Evolutionary conservation across 1,140 invertebrate species (phyloP).

Genomic region (Lepidurus apus): DNA sequence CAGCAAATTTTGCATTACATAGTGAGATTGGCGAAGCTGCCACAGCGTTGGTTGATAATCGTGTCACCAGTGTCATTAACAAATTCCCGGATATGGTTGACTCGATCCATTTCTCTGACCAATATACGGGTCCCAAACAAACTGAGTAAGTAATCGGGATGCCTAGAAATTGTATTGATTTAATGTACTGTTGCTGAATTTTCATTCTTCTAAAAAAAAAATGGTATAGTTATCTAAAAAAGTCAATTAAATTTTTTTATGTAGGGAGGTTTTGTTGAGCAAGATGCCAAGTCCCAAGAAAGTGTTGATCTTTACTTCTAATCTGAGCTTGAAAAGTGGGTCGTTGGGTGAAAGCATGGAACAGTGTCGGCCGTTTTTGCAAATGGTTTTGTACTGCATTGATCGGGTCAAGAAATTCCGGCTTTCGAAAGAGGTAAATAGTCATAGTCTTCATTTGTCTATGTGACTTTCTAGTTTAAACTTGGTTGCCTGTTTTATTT

Average conservation of each 20-base stretch:
- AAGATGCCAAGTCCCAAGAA: constrained; percentile 67
- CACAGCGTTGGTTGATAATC: constrained; percentile 72
- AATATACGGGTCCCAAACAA: constrained; percentile 82
- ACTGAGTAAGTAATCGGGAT: constrained; percentile 64
- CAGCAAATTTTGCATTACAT: constrained; percentile 71
- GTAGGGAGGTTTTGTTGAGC: constrained; percentile 51
- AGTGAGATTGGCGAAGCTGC: constrained; percentile 86
- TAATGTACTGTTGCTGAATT: constrained; percentile 36
- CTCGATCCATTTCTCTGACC: constrained; percentile 95
- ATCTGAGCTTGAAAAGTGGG: constrained; percentile 61
- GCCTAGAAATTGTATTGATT: constrained; percentile 35
- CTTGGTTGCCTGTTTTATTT: constrained; percentile 28
- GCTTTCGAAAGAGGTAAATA: constrained; percentile 81
- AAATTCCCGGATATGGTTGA: constrained; percentile 84
- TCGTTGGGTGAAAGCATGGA: constrained; percentile 57
- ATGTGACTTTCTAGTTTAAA: neutral
- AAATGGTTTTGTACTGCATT: constrained; percentile 82
- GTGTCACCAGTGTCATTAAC: constrained; percentile 70
- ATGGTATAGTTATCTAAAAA: constrained; percentile 23
- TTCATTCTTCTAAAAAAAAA: constrained; percentile 29
- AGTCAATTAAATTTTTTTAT: constrained; percentile 38
- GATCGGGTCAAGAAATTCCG: constrained; percentile 85
- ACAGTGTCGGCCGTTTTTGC: constrained; percentile 69
- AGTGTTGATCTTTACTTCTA: constrained; percentile 78
- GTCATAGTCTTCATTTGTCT: neutral